A percentile compares a stretch with the other conserved stretches of the same genome.
These are phyloP conservation scores for Cryptosula pallasiana DNA, from an alignment of 2,888 invertebrate species.

Conservation along the genomic window DNA sequence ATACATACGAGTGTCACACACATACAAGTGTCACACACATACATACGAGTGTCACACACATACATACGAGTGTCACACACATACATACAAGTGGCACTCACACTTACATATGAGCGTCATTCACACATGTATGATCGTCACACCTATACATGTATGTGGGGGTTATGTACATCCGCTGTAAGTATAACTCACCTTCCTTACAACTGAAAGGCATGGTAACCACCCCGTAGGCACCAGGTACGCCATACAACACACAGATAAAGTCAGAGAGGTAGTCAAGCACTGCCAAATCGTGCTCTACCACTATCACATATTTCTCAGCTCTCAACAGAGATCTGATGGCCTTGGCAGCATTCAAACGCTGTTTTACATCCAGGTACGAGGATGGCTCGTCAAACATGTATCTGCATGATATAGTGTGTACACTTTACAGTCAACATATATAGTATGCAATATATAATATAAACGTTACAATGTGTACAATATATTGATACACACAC, in stretches of 20 bases:
- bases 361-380: conserved; percentile 96
- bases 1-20: too few species aligned
- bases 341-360: conserved; percentile 90
- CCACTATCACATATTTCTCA: conserved; percentile 96
- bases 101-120: background rate
- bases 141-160: too few species aligned
- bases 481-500: too few species aligned
- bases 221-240: conserved; percentile 97
- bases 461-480: too few species aligned
- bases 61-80: background rate
- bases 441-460: too few species aligned
- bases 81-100: background rate
- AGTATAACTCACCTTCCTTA: conserved; percentile 71
- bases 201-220: conserved; percentile 99
- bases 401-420: conserved; percentile 59
- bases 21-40: too few species aligned
- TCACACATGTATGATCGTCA: too few species aligned
- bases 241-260: conserved; percentile 95
- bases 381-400: conserved; percentile 99
- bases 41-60: background rate
- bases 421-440: too few species aligned
- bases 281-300: conserved; percentile 98
- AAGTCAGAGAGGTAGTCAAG: conserved; percentile 97
- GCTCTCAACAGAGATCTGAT: conserved; percentile 85
- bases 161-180: too few species aligned